Evolutionary conservation across 2,888 invertebrate species (phyloP).

Genomic region (Fabriciana adippe): DNA sequence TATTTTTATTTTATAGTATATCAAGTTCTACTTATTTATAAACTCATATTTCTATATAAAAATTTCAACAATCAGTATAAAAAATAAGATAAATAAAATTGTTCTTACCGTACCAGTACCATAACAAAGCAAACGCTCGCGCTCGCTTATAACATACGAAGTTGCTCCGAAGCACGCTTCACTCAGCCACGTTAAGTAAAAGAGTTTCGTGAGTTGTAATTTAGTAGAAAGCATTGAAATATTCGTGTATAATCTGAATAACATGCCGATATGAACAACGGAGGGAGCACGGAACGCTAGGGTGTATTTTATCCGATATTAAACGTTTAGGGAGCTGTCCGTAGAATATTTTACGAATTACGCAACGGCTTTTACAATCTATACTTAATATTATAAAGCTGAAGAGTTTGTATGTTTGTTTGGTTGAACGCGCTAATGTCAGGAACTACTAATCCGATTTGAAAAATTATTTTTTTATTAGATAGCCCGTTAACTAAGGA

Average conservation of each 20-base stretch:
- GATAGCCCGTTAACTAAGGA: no score
- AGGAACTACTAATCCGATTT: no score
- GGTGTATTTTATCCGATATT: constrained; percentile 81
- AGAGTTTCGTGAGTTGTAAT: constrained; percentile 79
- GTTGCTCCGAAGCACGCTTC: constrained; percentile 49
- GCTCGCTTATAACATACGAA: constrained; percentile 50
- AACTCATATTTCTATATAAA: no score
- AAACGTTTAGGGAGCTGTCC: constrained; percentile 75
- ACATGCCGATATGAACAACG: constrained; percentile 82
- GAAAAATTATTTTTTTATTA: no score
- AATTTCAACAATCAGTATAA: background rate
- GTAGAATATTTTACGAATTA: constrained; percentile 77
- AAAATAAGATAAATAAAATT: constrained; percentile 13
- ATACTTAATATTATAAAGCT: no score
- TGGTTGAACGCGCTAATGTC: no score
- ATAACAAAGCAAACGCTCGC: constrained; percentile 38
- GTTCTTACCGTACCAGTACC: constrained; percentile 32
- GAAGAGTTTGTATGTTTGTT: no score
- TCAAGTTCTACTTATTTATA: no score
- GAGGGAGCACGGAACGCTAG: constrained; percentile 71
- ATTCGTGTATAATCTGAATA: constrained; percentile 83
- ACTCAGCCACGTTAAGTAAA: constrained; percentile 70
- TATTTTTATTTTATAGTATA: no score
- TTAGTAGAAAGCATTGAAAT: constrained; percentile 83
- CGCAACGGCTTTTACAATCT: constrained; percentile 69